Evolutionary conservation across 2,888 invertebrate genomes (phyloP).

Genomic region (Cosmia pyralina): DNA sequence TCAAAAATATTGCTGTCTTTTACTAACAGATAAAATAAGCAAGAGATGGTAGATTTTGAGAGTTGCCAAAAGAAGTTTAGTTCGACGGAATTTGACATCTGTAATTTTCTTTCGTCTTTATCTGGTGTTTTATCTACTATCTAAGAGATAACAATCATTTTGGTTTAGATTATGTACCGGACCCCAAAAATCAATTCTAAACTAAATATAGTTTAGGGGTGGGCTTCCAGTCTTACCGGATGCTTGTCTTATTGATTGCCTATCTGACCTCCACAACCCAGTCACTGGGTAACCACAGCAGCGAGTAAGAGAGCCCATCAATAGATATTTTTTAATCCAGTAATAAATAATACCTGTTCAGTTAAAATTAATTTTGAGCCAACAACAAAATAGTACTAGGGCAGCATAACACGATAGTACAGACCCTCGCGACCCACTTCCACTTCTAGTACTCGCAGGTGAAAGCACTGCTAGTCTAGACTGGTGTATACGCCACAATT

Average conservation of each 20-base stretch:
- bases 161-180: too few species aligned
- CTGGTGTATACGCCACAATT: constrained; percentile 21
- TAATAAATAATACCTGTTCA: too few species aligned
- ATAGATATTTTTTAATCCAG: too few species aligned
- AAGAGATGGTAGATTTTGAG: too few species aligned
- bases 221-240: too few species aligned
- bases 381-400: constrained; percentile 25
- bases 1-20: neutral
- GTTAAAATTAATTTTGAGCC: neutral
- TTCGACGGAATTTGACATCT: neutral
- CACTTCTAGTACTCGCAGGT: constrained; percentile 23
- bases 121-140: neutral
- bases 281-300: too few species aligned
- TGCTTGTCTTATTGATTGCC: too few species aligned
- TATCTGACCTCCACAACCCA: too few species aligned
- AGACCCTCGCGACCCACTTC: constrained; percentile 49
- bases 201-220: too few species aligned
- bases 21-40: neutral
- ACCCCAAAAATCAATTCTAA: too few species aligned
- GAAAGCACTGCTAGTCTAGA: constrained; percentile 43
- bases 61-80: neutral
- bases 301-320: too few species aligned
- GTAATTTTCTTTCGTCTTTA: neutral
- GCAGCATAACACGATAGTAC: constrained; percentile 23
- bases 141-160: too few species aligned